Evolutionary conservation across 1,140 invertebrate genomes (phyloP), one percentile per base, ranked within the genome.

Genomic region (Pachypsylla venusta): DNA sequence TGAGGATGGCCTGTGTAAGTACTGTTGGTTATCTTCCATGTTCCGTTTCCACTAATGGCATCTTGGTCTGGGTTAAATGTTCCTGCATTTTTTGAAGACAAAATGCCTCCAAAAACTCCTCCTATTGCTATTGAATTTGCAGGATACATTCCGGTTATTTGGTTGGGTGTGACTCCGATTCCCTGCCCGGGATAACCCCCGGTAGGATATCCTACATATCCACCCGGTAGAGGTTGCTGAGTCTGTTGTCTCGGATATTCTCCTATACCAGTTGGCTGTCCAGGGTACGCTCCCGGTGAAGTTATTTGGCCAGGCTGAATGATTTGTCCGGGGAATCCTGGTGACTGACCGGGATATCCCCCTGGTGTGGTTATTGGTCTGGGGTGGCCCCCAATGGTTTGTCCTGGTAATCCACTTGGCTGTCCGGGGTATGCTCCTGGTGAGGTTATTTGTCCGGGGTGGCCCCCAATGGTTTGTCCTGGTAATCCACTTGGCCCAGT

Each of bases 211-310:
- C n/a, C n/a, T n/a, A n/a, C n/a, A n/a, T n/a, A n/a, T n/a, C n/a
- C n/a, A n/a, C n/a, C n/a, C n/a, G n/a, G n/a, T n/a, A n/a, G n/a
- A n/a, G n/a, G n/a, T n/a, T n/a, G 30, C 16, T 35, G 30, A 35
- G 30, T 16, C 30, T 35, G 30, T 10, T 35, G 30, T 16, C 30
- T 16, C 16, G 30, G 30, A 35, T 16, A 35, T 16, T 55, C 20
- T 7, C n/a, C n/a, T 55, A 5, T 16, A 53, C 53, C 53, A 53
- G 53, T 53, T 53, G 14, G 53, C 16, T 53, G 53, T 53, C 53
- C 53, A 14, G 53, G 20, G 53, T n/a, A n/a, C 10, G 10, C n/a
- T n/a, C 30, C n/a, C 30, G 10, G n/a, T 10, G 30, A 10, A 12
- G 30, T 35, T 35, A n/a, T 10, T 10, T 10, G 10, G n/a, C n/a